Conservation (phyloP, 2,888 invertebrate genomes). For the Agelastica alni region DNA sequence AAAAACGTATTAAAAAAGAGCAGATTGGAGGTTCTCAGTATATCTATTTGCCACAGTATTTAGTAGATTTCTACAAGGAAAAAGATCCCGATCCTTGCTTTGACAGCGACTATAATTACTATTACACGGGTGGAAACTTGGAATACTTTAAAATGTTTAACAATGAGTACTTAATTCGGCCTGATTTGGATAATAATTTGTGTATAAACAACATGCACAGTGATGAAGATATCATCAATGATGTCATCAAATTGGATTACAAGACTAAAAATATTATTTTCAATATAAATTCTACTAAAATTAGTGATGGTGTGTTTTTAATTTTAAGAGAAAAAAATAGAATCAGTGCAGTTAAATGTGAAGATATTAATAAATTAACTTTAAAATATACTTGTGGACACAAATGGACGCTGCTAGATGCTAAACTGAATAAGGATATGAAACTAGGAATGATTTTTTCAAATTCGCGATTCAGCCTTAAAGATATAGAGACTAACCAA, state of each 20-base stretch:
- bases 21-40: too few species aligned
- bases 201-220: slow-evolving; percentile 23
- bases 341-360: slow-evolving; percentile 25
- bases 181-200: slow-evolving; percentile 30
- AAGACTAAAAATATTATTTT: slow-evolving; percentile 23
- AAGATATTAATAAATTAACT: slow-evolving; percentile 7
- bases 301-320: slow-evolving; percentile 21
- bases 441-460: slow-evolving; percentile 30
- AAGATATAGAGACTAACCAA: slow-evolving; percentile 27
- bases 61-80: slow-evolving; percentile 33
- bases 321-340: slow-evolving; percentile 29
- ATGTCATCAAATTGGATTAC: slow-evolving; percentile 13
- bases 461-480: slow-evolving; percentile 31
- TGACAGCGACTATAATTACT: slow-evolving; percentile 35
- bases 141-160: slow-evolving; percentile 29
- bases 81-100: slow-evolving; percentile 34
- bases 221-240: slow-evolving; percentile 4
- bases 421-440: slow-evolving; percentile 32
- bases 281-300: slow-evolving; percentile 24
- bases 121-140: slow-evolving; percentile 37
- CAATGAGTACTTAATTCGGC: slow-evolving; percentile 33
- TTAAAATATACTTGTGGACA: slow-evolving; percentile 13
- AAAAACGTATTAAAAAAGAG: slow-evolving; percentile 26
- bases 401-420: slow-evolving; percentile 32
- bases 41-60: slow-evolving; percentile 31